Conservation (phyloP, 2,888 invertebrate species). For the Pherbina coryleti region DNA sequence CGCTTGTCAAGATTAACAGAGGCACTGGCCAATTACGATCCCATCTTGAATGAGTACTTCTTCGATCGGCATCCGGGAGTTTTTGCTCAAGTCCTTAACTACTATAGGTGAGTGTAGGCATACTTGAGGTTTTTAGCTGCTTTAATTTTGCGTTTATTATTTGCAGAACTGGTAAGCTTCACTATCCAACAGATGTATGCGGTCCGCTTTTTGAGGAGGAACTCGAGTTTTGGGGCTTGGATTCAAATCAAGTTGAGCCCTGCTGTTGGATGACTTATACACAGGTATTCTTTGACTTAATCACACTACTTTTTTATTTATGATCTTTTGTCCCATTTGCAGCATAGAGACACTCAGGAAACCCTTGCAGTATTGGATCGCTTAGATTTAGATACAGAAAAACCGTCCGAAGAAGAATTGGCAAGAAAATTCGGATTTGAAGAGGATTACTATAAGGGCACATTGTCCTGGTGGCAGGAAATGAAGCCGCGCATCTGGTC, state of each 20-base stretch:
- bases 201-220: conserved; percentile 99
- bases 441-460: conserved; percentile 92
- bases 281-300: conserved; percentile 73
- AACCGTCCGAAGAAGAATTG: conserved; percentile 97
- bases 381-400: conserved; percentile 97
- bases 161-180: conserved; percentile 92
- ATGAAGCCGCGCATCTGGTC: conserved; percentile 99
- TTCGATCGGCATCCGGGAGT: conserved; percentile 97
- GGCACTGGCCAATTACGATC: conserved; percentile 98
- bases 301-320: background rate
- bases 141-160: background rate
- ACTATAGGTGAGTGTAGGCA: conserved; percentile 80
- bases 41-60: conserved; percentile 99
- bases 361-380: conserved; percentile 97
- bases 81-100: conserved; percentile 97
- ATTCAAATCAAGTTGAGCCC: conserved; percentile 99
- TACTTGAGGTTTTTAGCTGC: background rate
- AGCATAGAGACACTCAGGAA: conserved; percentile 99
- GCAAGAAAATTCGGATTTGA: conserved; percentile 98
- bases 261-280: conserved; percentile 99
- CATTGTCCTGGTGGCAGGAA: conserved; percentile 95
- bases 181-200: conserved; percentile 99
- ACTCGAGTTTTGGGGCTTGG: conserved; percentile 98
- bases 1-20: conserved; percentile 93
- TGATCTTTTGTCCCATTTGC: conserved; percentile 43